Evolutionary conservation across 2,888 invertebrate genomes (phyloP), one percentile per base, ranked within the genome.

Genomic region (Holacanthella duospinosa): DNA sequence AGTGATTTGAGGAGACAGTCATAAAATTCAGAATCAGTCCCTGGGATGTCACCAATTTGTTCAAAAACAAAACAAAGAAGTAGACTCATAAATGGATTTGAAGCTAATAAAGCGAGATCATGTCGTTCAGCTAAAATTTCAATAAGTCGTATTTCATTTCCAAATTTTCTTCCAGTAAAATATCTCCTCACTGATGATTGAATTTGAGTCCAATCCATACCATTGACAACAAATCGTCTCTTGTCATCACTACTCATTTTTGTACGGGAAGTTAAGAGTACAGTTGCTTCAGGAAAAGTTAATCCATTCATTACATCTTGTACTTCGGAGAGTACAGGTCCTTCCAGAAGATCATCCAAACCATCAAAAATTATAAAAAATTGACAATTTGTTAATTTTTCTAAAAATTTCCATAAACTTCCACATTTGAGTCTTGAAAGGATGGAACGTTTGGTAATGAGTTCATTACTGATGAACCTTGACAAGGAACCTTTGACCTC

Each of bases 31-130:
- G 77, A 75, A 48, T 78, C 77, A 36, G 77, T 77, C 1, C 75
- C 74, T 2, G 79, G 79, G 29, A 79, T 75, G 29, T 78, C 77
- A 6, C 75, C 75, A 27, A 75, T 75, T 61, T 79, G 79, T 72
- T 82, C 81, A 70, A 80, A 82, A 26, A 81, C 77, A 19, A 80
- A 77, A 66, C 81, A 80, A 26, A 82, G 75, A 68, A 80, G 79
- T 43, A 82, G 74, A 76, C 82, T 81, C 55, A 82, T 81, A 0
- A 81, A 76, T 2, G 82, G 82, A 68, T 81, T 80, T 67, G 80
- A 78, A 1, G 80, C 80, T 36, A 81, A 76, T 6, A 77, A 75
- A 67, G 79, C 78, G 59, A 68, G 66, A 62, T 70, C 70, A 57
- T 70, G 69, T 19, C 70, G 66, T 43, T 71, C 69, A 12, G 70